Conservation (phyloP, 2,797 vertebrate species). For the Vultur gryphus region DNA sequence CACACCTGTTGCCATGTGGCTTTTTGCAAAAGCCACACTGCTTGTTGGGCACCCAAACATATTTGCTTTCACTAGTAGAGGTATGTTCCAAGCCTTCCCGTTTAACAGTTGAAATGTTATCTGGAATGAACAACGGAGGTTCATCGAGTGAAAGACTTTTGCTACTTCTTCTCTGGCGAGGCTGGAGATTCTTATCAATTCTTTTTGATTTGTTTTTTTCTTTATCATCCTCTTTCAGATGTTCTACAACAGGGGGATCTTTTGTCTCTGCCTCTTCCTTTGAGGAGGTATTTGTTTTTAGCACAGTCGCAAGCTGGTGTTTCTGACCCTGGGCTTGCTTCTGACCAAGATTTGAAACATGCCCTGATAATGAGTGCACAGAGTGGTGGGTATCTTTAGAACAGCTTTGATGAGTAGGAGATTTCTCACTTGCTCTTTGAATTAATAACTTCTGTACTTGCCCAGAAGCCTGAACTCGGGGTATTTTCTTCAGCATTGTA, state of each 20-base stretch:
- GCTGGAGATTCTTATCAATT: constrained; percentile 83
- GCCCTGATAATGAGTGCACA: constrained; percentile 53
- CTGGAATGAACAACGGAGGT: constrained; percentile 93
- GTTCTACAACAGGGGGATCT: constrained; percentile 48
- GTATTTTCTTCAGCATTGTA: constrained; percentile 62
- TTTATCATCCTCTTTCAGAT: constrained; percentile 78
- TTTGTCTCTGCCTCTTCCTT: constrained; percentile 77
- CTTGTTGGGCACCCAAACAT: constrained; percentile 91
- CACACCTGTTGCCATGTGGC: constrained; percentile 94
- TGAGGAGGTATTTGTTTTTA: constrained; percentile 65
- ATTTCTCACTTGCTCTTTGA: constrained; percentile 69
- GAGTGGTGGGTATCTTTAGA: constrained; percentile 72
- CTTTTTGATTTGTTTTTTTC: constrained; percentile 86
- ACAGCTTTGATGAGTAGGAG: constrained; percentile 52
- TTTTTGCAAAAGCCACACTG: constrained; percentile 95
- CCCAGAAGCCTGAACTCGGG: constrained; percentile 63
- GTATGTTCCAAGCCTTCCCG: constrained; percentile 79
- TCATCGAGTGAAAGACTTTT: constrained; percentile 92
- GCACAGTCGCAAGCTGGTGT: constrained; percentile 14
- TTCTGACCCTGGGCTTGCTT: constrained; percentile 69
- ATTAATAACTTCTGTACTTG: constrained; percentile 65
- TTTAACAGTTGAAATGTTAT: constrained; percentile 91
- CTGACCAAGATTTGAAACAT: constrained; percentile 64
- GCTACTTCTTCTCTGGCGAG: constrained; percentile 85
- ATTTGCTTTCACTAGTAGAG: constrained; percentile 77